Evolutionary conservation across 2,113 vertebrate genomes (phyloP), one percentile per base, ranked within the genome.

Genomic region (Nestor notabilis): DNA sequence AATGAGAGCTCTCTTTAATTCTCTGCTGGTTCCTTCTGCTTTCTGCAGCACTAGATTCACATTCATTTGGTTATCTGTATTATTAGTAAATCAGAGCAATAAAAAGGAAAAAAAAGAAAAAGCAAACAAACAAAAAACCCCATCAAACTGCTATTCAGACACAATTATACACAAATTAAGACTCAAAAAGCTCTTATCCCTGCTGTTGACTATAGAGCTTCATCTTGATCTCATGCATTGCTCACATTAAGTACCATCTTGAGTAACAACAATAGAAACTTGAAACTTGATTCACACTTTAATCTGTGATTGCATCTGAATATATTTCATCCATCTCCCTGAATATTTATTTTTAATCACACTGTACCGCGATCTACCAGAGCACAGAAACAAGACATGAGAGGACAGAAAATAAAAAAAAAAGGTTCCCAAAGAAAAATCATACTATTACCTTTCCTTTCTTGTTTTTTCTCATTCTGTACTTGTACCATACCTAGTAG

Each of bases 241-340:
- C 49, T 87, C 53, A 58, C 58, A 80, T 83, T 87, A 96, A 95
- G 78, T 66, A 80, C 25, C 58, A 74, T 83, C 79, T 89, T 93
- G 63, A 97, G 52, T 74, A 82, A 77, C 49, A 93, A 93, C 81
- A 95, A 83, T 46, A 82, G 85, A 93, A 96, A 80, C 78, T 76
- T 72, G 53, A 94, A 92, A 89, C 70, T 83, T 93, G 77, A 96
- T 93, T 91, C 83, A 43, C 87, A 80, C n/a, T 95, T 95, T 81
- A 77, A 82, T 96, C 39, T 90, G 35, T 86, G 75, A 94, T 91
- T 80, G 15, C 33, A 66, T 83, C 53, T 94, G 82, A 93, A 94
- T 94, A 58, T 69, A 77, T 88, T 93, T 94, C 25, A 83, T 83
- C 21, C 6, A 53, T 65, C 47, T 82, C n/a, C 20, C 25, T 29